Evolutionary conservation across 2,113 vertebrate species (phyloP), one percentile per base, ranked within the genome.

Genomic region (Nycticorax nycticorax): DNA sequence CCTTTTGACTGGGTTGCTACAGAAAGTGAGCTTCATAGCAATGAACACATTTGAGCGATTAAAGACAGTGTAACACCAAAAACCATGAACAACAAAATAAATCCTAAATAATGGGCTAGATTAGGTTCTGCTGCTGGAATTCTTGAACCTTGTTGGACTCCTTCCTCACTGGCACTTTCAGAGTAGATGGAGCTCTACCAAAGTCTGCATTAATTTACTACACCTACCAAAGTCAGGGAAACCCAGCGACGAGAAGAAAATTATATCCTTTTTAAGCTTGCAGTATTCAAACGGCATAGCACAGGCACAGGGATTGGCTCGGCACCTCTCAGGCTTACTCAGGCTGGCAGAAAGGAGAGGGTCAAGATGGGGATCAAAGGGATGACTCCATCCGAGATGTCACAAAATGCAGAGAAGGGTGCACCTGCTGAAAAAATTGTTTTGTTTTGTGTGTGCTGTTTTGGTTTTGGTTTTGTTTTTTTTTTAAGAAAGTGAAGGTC

Each of bases 161-260:
- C 28, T 81, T 94, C 41, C 43, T 84, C 71, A 37, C 26, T 88
- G 75, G 18, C 53, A 67, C 48, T 75, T 93, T 91, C 60, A 78
- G 79, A 68, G 45, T 24, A 72, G 71, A 43, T 57, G n/a, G 62
- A 96, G 66, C 18, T 81, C 75, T 86, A 91, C 56, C 17, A 63
- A 89, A 94, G 41, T 14, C 77, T 75, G 45, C 78, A 79, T 63
- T 89, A 69, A 93, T 76, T 77, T 92, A 74, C 71, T 68, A 85
- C 2, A 17, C 37, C 68, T 88, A 80, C 43, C 57, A 75, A 89
- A 95, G 66, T 64, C 75, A 94, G 28, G 35, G 33, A 80, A 96
- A 94, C 14, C 73, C 9, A 77, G n/a, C 5, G 20, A 91, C 26
- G 22, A 89, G 87, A 87, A 92, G 79, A 91, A 95, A 95, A 94